A percentile compares a stretch with the other conserved stretches of the same genome.
These are phyloP conservation scores for Cotesia glomerata DNA, from an alignment of 1,140 invertebrate species.

Conservation along the genomic window DNA sequence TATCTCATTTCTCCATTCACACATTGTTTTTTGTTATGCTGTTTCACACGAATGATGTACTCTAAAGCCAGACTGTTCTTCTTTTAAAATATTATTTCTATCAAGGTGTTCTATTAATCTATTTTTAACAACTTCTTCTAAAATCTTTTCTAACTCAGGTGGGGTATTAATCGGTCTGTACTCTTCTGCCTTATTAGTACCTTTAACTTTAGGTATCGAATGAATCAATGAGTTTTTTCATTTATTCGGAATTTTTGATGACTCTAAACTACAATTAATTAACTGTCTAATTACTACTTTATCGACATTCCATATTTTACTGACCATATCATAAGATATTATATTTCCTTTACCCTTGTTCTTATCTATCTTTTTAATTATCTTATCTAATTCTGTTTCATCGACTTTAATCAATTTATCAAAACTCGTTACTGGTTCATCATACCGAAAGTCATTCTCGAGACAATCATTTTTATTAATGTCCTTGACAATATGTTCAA, in stretches of 20 bases:
- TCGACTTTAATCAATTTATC: neutral
- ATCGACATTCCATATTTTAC: too few species aligned
- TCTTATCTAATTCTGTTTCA: neutral
- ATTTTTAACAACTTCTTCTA: constrained; percentile 35
- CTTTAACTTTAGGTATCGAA: constrained; percentile 34
- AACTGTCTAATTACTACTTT: neutral
- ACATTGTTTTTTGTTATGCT: constrained; percentile 3
- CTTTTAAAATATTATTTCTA: constrained; percentile 20
- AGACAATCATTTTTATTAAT: constrained; percentile 8
- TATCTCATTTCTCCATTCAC: constrained; percentile 7
- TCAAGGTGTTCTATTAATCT: constrained; percentile 23
- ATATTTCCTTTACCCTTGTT: too few species aligned
- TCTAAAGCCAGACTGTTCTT: constrained; percentile 31
- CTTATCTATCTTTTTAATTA: neutral
- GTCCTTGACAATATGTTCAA: constrained; percentile 18
- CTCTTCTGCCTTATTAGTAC: constrained; percentile 28
- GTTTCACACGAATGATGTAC: constrained; percentile 25
- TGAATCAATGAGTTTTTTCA: constrained; percentile 35
- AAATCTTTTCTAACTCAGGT: constrained; percentile 34
- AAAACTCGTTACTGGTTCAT: neutral
- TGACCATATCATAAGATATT: too few species aligned
- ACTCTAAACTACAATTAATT: too few species aligned
- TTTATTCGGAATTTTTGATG: neutral
- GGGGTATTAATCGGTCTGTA: constrained; percentile 37
- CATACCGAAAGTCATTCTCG: neutral